Percentiles rank a stretch among this genome's conserved stretches.
phyloP scores from a whole-genome alignment of 2,113 vertebrate species.

The Otocyon megalotis region DNA sequence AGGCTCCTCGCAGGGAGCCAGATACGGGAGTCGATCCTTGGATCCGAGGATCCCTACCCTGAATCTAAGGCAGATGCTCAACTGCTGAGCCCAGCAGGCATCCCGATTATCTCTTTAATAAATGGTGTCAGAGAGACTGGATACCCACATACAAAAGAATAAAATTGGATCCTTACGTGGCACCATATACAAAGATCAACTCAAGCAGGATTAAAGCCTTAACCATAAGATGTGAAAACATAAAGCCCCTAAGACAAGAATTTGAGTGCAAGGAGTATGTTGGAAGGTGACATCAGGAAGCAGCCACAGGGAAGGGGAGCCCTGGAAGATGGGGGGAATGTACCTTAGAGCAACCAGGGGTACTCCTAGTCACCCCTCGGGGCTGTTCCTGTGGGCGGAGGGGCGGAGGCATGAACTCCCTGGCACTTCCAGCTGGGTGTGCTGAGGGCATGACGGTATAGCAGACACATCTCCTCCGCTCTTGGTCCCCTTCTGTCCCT shows the following conservation, averaged over 20 bases:
- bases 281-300: background rate
- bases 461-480: background rate
- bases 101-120: background rate
- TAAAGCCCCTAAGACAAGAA: background rate
- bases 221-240: background rate
- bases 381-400: background rate
- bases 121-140: too few relatives aligned
- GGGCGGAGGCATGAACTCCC: background rate
- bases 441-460: rapidly evolving
- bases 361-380: background rate
- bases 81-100: too few relatives aligned
- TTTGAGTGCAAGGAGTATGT: background rate
- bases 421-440: background rate
- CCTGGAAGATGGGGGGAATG: background rate
- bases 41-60: too few relatives aligned
- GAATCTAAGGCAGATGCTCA: too few relatives aligned
- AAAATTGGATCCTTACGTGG: background rate
- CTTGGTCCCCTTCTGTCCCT: background rate
- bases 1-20: too few relatives aligned
- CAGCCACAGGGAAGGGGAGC: background rate
- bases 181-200: too few relatives aligned
- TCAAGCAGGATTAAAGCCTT: background rate
- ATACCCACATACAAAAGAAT: background rate
- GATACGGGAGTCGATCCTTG: too few relatives aligned
- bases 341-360: background rate